These are phyloP conservation scores for Lasiurus borealis DNA, from an alignment of 2,113 vertebrate species.

Conservation along the genomic window DNA sequence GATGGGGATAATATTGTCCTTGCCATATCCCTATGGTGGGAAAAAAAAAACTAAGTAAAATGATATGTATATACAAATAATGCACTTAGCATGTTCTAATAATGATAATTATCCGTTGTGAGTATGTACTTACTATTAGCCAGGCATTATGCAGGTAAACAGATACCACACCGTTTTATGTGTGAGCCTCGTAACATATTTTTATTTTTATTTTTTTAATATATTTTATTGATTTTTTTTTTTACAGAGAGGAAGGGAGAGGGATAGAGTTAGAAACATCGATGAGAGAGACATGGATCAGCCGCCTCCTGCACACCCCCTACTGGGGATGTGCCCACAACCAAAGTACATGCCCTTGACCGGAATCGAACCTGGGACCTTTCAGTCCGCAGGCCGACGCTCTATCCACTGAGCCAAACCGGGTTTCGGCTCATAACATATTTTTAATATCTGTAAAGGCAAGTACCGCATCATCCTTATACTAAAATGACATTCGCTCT, in stretches of 20 bases:
- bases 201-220: neutral
- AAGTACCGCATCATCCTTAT: neutral
- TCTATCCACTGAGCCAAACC: no score
- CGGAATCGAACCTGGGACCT: no score
- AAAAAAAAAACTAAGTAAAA: neutral
- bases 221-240: no score
- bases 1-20: slow-evolving; percentile 34
- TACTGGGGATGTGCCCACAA: no score
- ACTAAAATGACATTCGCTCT: slow-evolving; percentile 16
- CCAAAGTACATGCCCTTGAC: no score
- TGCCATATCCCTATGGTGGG: no score
- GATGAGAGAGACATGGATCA: no score
- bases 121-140: neutral
- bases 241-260: no score
- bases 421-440: neutral
- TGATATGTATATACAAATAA: neutral
- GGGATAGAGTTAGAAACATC: no score
- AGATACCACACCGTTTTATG: neutral
- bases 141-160: neutral
- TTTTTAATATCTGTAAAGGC: slow-evolving; percentile 1
- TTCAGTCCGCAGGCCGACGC: no score
- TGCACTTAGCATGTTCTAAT: neutral
- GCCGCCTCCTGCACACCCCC: no score
- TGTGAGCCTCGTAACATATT: neutral
- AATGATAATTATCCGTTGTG: neutral